Evolutionary conservation across 30 jellyfish, hydroid and myxozoan species (phyloP).

Genomic region (Mastigias papua): DNA sequence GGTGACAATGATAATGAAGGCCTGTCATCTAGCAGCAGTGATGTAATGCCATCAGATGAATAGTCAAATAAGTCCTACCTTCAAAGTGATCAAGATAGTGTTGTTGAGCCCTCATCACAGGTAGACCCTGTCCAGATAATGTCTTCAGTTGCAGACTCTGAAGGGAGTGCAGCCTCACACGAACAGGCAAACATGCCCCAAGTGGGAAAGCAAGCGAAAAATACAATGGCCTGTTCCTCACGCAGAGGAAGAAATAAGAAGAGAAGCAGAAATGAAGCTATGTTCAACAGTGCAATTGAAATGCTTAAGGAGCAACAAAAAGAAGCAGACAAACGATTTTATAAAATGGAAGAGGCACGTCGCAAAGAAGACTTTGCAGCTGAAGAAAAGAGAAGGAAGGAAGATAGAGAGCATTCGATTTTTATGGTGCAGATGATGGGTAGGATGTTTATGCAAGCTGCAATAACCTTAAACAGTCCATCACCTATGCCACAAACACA

Average conservation of each 20-base stretch:
- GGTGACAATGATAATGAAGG: constrained; percentile 1
- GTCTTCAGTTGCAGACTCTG: neutral
- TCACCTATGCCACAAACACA: neutral
- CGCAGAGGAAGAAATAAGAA: constrained; percentile 20
- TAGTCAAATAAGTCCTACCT: neutral
- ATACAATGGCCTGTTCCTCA: neutral
- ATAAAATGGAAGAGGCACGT: constrained; percentile 36
- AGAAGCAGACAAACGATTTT: constrained; percentile 43
- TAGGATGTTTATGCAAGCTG: constrained; percentile 33
- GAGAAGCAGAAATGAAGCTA: constrained; percentile 55
- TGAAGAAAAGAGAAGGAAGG: constrained; percentile 39
- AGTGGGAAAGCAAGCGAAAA: neutral
- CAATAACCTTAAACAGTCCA: neutral
- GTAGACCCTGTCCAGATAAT: neutral
- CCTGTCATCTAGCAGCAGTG: neutral
- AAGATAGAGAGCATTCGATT: constrained; percentile 42
- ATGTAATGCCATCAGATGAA: neutral
- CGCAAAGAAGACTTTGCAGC: neutral
- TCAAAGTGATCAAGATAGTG: neutral
- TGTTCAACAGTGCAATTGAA: constrained; percentile 5
- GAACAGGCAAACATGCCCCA: neutral
- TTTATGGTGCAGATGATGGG: constrained; percentile 69
- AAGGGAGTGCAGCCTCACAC: neutral
- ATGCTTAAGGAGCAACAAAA: constrained; percentile 30
- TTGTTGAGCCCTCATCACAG: neutral